Percentiles rank a stretch among this genome's conserved stretches.
Evolutionary conservation across 2,113 vertebrate genomes (phyloP).

Genomic region (Callionymus lyra): DNA sequence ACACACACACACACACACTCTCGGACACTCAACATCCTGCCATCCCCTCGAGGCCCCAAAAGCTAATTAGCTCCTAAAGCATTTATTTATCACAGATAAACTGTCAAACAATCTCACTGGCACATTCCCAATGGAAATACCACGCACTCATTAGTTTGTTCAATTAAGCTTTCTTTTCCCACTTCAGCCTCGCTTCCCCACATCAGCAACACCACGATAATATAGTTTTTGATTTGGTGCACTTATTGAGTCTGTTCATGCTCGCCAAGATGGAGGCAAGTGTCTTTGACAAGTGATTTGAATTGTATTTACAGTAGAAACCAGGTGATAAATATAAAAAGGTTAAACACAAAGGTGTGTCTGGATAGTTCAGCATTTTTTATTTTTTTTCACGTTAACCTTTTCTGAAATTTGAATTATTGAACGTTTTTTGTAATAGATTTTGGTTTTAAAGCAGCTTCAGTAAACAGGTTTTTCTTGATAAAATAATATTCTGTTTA

Average conservation of each 20-base stretch:
- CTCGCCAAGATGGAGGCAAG: conserved; percentile 8
- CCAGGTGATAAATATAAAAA: conserved; percentile 11
- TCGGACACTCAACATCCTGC: conserved; percentile 53
- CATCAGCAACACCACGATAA: conserved; percentile 22
- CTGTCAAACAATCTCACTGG: conserved; percentile 71
- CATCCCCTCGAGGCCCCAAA: conserved; percentile 45
- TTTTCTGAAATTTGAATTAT: background rate
- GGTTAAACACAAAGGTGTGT: background rate
- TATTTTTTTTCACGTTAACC: too few relatives aligned
- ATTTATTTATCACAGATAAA: conserved; percentile 77
- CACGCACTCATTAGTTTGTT: conserved; percentile 72
- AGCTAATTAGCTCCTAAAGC: conserved; percentile 70
- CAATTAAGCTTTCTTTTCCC: conserved; percentile 68
- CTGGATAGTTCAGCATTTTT: too few relatives aligned
- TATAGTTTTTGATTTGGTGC: conserved; percentile 38
- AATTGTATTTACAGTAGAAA: conserved; percentile 17
- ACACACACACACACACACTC: conserved; percentile 31
- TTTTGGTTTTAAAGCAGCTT: background rate
- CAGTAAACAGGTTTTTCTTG: too few relatives aligned
- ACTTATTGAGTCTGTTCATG: conserved; percentile 26
- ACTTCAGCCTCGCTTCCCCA: conserved; percentile 37
- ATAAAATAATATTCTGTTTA: too few relatives aligned
- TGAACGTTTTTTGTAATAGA: background rate
- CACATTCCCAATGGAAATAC: conserved; percentile 64
- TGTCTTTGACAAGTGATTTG: conserved; percentile 8